Base-by-base conservation (phyloP, 2,888 invertebrate genomes). In the Schrankia costaestrigalis region DNA sequence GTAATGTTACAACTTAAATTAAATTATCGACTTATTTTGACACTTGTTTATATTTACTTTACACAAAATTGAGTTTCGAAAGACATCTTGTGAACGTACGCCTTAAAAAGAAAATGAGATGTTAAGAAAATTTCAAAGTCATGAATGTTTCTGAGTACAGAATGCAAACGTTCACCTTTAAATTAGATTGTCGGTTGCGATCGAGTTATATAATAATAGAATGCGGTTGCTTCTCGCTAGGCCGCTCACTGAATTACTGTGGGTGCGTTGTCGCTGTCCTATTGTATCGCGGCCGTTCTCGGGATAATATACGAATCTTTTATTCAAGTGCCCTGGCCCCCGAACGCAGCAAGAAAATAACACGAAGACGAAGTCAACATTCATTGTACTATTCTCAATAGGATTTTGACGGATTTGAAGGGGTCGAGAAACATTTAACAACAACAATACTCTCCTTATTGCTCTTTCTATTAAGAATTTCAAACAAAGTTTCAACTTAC, bases 251-350 rank as follows among this genome's bases (percentile, higher is more conserved):
- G 78, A 71, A 78, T 78, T 78, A 77, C 73, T 72, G 71, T 67
- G 71, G 72, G 67, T 80, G 76, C 74, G 78, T 79, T 74, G 79
- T 76, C 77, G 76, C 62, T 61, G 63, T 63, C 63, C 78, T 43
- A 84, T 85, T 87, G 84, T 87, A 56, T 62, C 66, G 63, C 41
- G 57, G 57, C 60, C 61, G 63, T 66, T 75, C 59, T 62, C 54
- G 70, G 77, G 71, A 82, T 82, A 80, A 83, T 81, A 79, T 75
- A 75, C 76, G 76, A 80, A 85, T 85, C 81, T 85, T 85, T 86
- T 86, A 85, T 86, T 84, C 85, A 85, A 82, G 79, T 82, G 77
- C 78, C 64, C 67, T 70, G 74, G 74, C 64, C 78, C 71, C 73
- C 67, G 63, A 78, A 77, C 71, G 68, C 70, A 68, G 63, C 72